phyloP scores from a whole-genome alignment of 1,140 invertebrate species.

The Drosophila teissieri region DNA sequence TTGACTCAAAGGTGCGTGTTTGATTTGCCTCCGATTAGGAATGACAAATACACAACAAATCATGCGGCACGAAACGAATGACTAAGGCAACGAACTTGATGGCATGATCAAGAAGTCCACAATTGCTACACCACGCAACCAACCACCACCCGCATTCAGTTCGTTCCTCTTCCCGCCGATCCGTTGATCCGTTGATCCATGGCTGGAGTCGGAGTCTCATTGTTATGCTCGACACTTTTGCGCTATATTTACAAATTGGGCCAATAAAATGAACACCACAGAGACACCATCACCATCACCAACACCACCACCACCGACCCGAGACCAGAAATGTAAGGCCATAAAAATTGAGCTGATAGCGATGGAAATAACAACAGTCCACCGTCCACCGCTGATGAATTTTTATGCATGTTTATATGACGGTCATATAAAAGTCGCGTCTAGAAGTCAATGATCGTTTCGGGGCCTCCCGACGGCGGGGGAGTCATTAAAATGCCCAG shows the following conservation, averaged over 20 bases:
- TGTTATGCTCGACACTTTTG: slow-evolving; percentile 80
- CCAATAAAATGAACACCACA: slow-evolving; percentile 80
- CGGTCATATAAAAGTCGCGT: slow-evolving; percentile 67
- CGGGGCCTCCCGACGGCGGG: slow-evolving; percentile 13
- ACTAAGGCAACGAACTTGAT: slow-evolving; percentile 76
- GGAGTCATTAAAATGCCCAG: slow-evolving; percentile 66
- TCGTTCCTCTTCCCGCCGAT: slow-evolving; percentile 1
- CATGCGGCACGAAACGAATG: slow-evolving; percentile 78
- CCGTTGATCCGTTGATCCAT: not conserved
- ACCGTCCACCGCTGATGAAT: slow-evolving; percentile 74
- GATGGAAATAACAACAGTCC: slow-evolving; percentile 62
- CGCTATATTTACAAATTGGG: slow-evolving; percentile 83
- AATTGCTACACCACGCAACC: slow-evolving; percentile 2
- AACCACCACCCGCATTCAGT: slow-evolving; percentile 4
- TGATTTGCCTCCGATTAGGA: slow-evolving; percentile 73
- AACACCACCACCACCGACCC: slow-evolving; percentile 15
- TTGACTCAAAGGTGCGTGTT: slow-evolving; percentile 74
- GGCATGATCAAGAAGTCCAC: slow-evolving; percentile 52
- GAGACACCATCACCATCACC: slow-evolving; percentile 25
- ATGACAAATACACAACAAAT: slow-evolving; percentile 83
- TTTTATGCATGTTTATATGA: slow-evolving; percentile 81
- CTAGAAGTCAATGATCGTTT: slow-evolving; percentile 73
- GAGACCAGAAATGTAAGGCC: slow-evolving; percentile 67
- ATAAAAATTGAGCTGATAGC: slow-evolving; percentile 65
- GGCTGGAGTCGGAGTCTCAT: slow-evolving; percentile 51